A percentile compares a stretch with the other conserved stretches of the same genome.
These are phyloP conservation scores for Anaspis maculata DNA, from an alignment of 2,888 invertebrate species.

Conservation along the genomic window DNA sequence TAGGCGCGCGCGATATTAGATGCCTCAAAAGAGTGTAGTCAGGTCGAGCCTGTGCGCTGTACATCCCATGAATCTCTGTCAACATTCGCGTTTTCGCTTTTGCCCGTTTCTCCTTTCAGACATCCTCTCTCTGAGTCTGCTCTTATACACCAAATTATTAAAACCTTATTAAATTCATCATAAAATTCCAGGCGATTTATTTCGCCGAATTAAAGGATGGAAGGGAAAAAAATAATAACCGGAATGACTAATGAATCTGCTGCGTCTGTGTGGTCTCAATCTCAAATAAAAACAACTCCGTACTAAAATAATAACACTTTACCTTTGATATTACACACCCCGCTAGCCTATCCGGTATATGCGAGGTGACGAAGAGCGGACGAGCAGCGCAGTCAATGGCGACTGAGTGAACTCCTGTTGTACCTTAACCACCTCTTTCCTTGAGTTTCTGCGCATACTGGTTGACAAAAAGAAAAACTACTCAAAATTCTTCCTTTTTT, in stretches of 20 bases:
- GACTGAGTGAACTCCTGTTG: too few relatives aligned
- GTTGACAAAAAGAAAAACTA: too few relatives aligned
- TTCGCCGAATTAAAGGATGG: constrained; percentile 4
- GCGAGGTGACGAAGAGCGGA: too few relatives aligned
- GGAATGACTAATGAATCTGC: constrained; percentile 8
- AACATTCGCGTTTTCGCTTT: constrained; percentile 9
- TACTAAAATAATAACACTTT: too few relatives aligned
- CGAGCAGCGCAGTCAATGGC: too few relatives aligned
- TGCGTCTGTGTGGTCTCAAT: too few relatives aligned
- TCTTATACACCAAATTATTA: constrained; percentile 4
- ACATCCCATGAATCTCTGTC: constrained; percentile 9
- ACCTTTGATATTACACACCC: too few relatives aligned
- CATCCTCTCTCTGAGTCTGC: neutral
- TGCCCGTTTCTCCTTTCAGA: neutral
- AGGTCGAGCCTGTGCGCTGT: constrained; percentile 3
- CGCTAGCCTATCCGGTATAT: too few relatives aligned
- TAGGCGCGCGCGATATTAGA: constrained; percentile 8
- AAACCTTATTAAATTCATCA: constrained; percentile 7
- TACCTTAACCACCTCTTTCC: too few relatives aligned
- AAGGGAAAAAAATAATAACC: constrained; percentile 6
- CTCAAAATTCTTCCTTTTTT: too few relatives aligned
- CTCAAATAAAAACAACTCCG: too few relatives aligned
- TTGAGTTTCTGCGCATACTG: too few relatives aligned
- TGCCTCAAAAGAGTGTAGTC: constrained; percentile 3
- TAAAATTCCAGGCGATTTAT: constrained; percentile 6